Evolutionary conservation across 2,113 vertebrate species (phyloP).

Genomic region (Muscicapa adusta): DNA sequence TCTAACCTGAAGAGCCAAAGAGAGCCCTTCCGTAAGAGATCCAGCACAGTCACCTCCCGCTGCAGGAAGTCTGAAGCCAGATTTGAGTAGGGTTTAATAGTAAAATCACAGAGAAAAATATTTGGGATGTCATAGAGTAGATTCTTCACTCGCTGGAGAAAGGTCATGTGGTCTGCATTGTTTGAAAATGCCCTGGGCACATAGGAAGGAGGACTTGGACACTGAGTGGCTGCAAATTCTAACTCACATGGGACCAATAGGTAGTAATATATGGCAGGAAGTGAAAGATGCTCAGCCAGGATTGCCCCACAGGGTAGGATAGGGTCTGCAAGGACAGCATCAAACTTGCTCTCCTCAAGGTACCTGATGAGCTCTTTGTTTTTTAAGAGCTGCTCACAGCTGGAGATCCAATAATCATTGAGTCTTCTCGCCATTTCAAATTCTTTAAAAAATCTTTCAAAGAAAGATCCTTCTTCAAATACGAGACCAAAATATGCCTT

Average conservation of each 20-base stretch:
- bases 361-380: conserved; percentile 68
- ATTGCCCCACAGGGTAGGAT: accelerated
- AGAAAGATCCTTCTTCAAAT: background rate
- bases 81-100: conserved; percentile 47
- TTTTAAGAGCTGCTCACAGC: conserved; percentile 52
- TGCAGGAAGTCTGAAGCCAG: conserved; percentile 72
- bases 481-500: accelerated
- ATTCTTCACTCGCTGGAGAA: conserved; percentile 78
- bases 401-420: accelerated
- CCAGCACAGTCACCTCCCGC: conserved; percentile 57
- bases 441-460: background rate
- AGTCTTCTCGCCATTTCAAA: accelerated
- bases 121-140: conserved; percentile 4
- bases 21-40: conserved; percentile 68
- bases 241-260: conserved; percentile 74
- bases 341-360: background rate
- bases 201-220: conserved; percentile 79
- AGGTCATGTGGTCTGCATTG: conserved; percentile 72
- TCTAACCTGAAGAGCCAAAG: no score
- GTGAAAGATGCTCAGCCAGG: background rate
- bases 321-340: background rate
- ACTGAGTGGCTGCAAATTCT: conserved; percentile 70
- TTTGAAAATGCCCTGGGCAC: conserved; percentile 53
- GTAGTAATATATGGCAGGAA: background rate
- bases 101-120: conserved; percentile 58